Evolutionary conservation across 1,140 invertebrate genomes (phyloP).

Genomic region (Drosophila lowei): DNA sequence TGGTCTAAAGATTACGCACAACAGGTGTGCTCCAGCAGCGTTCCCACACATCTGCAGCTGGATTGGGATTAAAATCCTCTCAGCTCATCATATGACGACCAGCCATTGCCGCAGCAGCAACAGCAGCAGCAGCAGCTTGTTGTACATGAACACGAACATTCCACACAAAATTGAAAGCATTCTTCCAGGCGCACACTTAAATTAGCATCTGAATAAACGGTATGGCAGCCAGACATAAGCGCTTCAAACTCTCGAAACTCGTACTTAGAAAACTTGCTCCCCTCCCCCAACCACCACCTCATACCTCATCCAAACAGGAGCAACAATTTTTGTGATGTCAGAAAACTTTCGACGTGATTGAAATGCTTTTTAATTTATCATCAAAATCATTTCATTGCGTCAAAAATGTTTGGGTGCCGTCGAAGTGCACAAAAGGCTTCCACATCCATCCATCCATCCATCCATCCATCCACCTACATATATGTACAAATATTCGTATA

Average conservation of each 20-base stretch:
- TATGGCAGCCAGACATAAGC: constrained; percentile 31
- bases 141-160: no score
- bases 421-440: constrained; percentile 12
- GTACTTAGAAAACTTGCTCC: not conserved
- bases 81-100: no score
- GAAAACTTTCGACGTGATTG: constrained; percentile 73
- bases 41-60: no score
- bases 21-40: no score
- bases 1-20: no score
- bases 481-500: not conserved
- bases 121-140: not conserved
- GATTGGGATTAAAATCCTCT: no score
- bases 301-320: constrained; percentile 8
- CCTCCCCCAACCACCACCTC: not conserved
- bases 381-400: constrained; percentile 61
- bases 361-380: constrained; percentile 73
- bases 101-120: no score
- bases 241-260: constrained; percentile 10
- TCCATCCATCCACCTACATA: not conserved
- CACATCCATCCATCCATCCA: no score
- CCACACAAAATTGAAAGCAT: constrained; percentile 31
- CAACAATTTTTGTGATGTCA: constrained; percentile 58
- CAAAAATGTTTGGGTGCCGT: constrained; percentile 39
- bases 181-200: constrained; percentile 42
- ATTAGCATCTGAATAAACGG: constrained; percentile 67